These are phyloP conservation scores for Blastomussa wellsi DNA, from an alignment of 92 coral and sea anemone genomes.

Conservation along the genomic window DNA sequence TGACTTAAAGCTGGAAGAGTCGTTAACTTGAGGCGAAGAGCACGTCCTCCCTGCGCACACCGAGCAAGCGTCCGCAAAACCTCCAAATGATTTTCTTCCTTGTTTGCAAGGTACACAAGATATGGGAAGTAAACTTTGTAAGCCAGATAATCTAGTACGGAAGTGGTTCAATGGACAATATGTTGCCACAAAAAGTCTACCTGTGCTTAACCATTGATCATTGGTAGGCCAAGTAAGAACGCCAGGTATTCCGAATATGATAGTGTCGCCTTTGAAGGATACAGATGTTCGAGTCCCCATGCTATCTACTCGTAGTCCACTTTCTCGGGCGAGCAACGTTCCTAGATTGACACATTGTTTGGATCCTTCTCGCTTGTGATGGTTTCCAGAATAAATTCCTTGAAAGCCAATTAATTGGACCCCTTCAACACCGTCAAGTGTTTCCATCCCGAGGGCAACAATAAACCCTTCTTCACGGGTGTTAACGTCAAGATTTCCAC, in stretches of 20 bases:
- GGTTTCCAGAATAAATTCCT: slow-evolving; percentile 48
- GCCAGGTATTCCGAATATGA: slow-evolving; percentile 65
- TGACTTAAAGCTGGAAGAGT: slow-evolving; percentile 7
- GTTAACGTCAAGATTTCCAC: slow-evolving; percentile 50
- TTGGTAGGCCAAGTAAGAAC: slow-evolving; percentile 62
- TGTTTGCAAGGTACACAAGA: slow-evolving; percentile 56
- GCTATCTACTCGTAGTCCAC: slow-evolving; percentile 44
- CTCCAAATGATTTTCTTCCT: slow-evolving; percentile 67
- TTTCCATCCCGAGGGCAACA: slow-evolving; percentile 77
- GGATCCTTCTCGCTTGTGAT: not conserved
- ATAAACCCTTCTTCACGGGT: slow-evolving; percentile 54
- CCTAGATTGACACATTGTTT: slow-evolving; percentile 43
- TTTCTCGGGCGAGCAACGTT: slow-evolving; percentile 30
- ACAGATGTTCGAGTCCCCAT: slow-evolving; percentile 41
- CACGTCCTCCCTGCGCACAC: slow-evolving; percentile 38
- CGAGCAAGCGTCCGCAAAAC: slow-evolving; percentile 36
- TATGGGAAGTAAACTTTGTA: slow-evolving; percentile 16
- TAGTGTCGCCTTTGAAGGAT: slow-evolving; percentile 35
- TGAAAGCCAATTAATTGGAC: slow-evolving; percentile 66
- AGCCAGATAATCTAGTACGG: slow-evolving; percentile 41
- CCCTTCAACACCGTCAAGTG: slow-evolving; percentile 74
- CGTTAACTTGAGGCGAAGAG: not conserved
- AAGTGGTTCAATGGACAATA: slow-evolving; percentile 64
- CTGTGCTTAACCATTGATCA: slow-evolving; percentile 34
- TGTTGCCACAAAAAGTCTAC: slow-evolving; percentile 63